Evolutionary conservation across 2,888 invertebrate species (phyloP), one percentile per base, ranked within the genome.

Genomic region (Euplagia quadripunctaria): DNA sequence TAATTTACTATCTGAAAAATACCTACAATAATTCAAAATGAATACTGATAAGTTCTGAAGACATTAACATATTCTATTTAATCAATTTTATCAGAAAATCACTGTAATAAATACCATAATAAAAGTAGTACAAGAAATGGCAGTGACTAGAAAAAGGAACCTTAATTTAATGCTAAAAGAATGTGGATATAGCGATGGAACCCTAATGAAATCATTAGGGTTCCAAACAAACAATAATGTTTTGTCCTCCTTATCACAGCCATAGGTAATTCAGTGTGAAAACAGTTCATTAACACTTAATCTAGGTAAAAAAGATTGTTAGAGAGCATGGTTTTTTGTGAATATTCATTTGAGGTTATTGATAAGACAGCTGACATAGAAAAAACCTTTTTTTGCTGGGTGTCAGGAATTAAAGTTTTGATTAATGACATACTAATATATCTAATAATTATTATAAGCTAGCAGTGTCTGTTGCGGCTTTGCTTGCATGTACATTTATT

Each of bases 211-310:
- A 31, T 31, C 31, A 31, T 31, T 31, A 31, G 31, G 31, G 31
- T 31, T 31, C 31, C 1, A 31, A 2, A 31, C 31, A 17, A 46
- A 1, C 17, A 46, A 58, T 17, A 66, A 42, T 67, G 9, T 58
- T 43, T 8, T 69, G 6, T 41, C 73, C 20, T 70, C 73, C 31
- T 52, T 75, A 76, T 83, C 78, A 75, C 72, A 80, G 75, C 64
- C 75, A 77, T 76, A 82, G 58, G 61, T 72, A 74, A 51, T 67
- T 68, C 68, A 64, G 64, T 70, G 17, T 78, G 79, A 76, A 68
- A 83, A 76, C 73, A 82, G 77, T 78, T 72, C n/a, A 77, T 75
- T 85, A 89, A 89, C 88, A 86, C 89, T 89, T 89, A 89, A 69
- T 68, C 86, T 88, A 88, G 49, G 77, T 85, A 82, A 80, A 86